These are phyloP conservation scores for Lithophane leautieri DNA, from an alignment of 2,888 invertebrate genomes.

Conservation along the genomic window DNA sequence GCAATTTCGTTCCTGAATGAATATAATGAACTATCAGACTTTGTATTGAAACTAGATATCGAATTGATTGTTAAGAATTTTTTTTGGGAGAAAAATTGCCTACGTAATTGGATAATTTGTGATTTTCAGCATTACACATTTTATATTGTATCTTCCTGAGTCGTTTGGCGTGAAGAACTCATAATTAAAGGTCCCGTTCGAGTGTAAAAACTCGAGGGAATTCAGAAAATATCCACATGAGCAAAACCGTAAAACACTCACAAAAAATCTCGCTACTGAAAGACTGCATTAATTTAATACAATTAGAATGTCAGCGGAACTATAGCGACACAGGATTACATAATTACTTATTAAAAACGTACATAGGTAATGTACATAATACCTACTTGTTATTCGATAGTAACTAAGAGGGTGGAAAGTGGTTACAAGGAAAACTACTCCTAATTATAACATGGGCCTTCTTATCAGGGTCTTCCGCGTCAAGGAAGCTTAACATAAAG, in stretches of 20 bases:
- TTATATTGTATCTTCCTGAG: not conserved
- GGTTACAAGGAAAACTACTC: constrained; percentile 29
- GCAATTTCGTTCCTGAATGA: not conserved
- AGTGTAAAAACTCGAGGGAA: not conserved
- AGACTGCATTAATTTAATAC: not conserved
- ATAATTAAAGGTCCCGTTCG: not conserved
- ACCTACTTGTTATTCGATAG: constrained; percentile 4
- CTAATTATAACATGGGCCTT: constrained; percentile 35
- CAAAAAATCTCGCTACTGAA: not conserved
- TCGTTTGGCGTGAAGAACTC: not conserved
- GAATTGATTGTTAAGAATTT: not conserved
- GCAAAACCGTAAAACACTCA: not conserved
- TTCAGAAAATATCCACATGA: not conserved
- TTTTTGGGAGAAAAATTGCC: not conserved
- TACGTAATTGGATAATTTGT: not conserved
- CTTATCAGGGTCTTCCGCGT: constrained; percentile 30
- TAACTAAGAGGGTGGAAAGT: constrained; percentile 1
- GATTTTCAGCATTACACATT: not conserved
- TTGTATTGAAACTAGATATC: not conserved
- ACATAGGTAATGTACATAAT: not conserved
- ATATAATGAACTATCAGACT: not conserved
- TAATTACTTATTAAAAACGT: not conserved
- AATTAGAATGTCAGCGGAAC: not conserved
- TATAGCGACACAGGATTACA: not conserved
- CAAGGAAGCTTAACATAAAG: constrained; percentile 40